Evolutionary conservation across 2,797 vertebrate genomes (phyloP).

Genomic region (Poeciliopsis presidionis): DNA sequence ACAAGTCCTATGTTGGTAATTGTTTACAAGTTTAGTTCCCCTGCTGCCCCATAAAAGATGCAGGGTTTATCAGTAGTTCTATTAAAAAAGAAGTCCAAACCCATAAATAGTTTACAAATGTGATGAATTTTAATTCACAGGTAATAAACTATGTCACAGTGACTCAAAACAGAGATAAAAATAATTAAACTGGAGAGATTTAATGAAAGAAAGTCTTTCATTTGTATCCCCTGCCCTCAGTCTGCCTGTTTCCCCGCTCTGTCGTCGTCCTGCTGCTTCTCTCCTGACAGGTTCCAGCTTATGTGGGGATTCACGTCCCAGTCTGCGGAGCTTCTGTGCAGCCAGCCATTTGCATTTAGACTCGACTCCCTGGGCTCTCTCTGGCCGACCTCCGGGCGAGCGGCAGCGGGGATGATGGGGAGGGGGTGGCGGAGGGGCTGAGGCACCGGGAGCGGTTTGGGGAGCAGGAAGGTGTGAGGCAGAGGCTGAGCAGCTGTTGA

Average conservation of each 20-base stretch:
- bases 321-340: slow-evolving; percentile 44
- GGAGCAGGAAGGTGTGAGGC: slow-evolving; percentile 70
- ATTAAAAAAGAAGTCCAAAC: slow-evolving; percentile 22
- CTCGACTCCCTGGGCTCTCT: slow-evolving; percentile 51
- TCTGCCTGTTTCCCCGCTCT: slow-evolving; percentile 29
- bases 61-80: slow-evolving; percentile 19
- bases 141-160: slow-evolving; percentile 37
- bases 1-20: slow-evolving; percentile 48
- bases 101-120: slow-evolving; percentile 55
- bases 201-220: slow-evolving; percentile 29
- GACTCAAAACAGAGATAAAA: background rate
- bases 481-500: slow-evolving; percentile 63
- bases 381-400: slow-evolving; percentile 38
- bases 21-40: slow-evolving; percentile 57
- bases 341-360: slow-evolving; percentile 43
- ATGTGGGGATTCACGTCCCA: slow-evolving; percentile 58
- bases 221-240: slow-evolving; percentile 34
- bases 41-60: slow-evolving; percentile 23
- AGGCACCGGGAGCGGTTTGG: slow-evolving; percentile 61
- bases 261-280: slow-evolving; percentile 39
- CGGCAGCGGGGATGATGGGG: slow-evolving; percentile 52
- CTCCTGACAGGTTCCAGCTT: slow-evolving; percentile 36
- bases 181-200: slow-evolving; percentile 18
- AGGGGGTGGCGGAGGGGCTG: slow-evolving; percentile 55
- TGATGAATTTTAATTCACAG: slow-evolving; percentile 14